Conservation (phyloP, 2,888 invertebrate species). For the Aphodius sticticus region DNA sequence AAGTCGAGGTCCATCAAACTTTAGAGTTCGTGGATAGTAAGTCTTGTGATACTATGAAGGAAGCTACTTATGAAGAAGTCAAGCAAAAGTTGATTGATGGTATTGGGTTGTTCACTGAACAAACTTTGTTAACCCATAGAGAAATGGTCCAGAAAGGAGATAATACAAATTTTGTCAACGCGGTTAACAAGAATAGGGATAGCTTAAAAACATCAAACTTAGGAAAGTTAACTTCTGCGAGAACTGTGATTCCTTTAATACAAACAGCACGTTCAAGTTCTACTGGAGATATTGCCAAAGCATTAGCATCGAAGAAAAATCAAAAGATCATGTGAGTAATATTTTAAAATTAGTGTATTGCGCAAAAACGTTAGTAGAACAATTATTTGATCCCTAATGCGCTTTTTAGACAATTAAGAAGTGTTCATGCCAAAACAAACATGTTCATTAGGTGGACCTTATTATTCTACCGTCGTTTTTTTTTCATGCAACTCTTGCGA, state of each 20-base stretch:
- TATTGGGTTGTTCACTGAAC: constrained; percentile 47
- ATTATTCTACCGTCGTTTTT: no score
- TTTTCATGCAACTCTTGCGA: no score
- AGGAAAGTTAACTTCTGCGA: constrained; percentile 71
- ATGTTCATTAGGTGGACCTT: no score
- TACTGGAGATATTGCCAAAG: constrained; percentile 67
- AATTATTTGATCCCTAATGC: no score
- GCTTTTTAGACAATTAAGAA: no score
- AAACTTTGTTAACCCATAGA: constrained; percentile 49
- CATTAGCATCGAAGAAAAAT: constrained; percentile 66
- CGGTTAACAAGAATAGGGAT: constrained; percentile 64
- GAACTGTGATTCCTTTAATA: constrained; percentile 70
- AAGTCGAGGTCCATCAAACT: constrained; percentile 59
- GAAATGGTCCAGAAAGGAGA: constrained; percentile 38
- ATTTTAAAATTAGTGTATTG: background rate
- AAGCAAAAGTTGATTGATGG: constrained; percentile 48
- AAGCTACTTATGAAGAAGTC: constrained; percentile 49
- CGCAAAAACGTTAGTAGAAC: no score
- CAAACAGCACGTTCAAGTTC: constrained; percentile 67
- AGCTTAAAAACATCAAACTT: constrained; percentile 65
- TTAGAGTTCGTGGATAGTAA: constrained; percentile 52
- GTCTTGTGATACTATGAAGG: constrained; percentile 23
- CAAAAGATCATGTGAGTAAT: constrained; percentile 63
- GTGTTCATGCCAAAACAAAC: no score
- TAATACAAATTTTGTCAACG: constrained; percentile 53